Base-by-base conservation (phyloP, 2,113 vertebrate genomes). In the Chauna torquata region DNA sequence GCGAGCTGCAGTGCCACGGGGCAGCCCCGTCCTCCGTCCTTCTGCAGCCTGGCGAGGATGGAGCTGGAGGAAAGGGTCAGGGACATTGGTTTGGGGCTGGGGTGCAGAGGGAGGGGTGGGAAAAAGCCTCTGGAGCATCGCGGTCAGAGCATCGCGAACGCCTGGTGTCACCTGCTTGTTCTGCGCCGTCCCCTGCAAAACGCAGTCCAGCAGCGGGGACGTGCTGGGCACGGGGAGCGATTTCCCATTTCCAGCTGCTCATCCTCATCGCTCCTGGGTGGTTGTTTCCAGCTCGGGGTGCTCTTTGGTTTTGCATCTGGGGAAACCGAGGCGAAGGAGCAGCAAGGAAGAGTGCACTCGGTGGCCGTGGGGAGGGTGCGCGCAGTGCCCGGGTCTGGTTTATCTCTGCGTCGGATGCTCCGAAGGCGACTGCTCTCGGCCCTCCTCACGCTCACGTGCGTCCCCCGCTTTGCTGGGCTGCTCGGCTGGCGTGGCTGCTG, bases 201-300 rank as follows among this genome's bases (percentile, higher is more conserved):
- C 0, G 1, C 0, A 1, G 55, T 36, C 52, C 0, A 2, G 49
- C 0, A 1, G 30, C 8, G 2, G 58, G 23, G 42, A 7, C n/a
- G 27, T 4, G 25, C 40, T 82, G 2, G 1, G 58, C 64, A 8
- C 0, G 16, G 3, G 42, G 30, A 42, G 9, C 1, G 0, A 71
- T 85, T 90, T 93, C 72, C 83, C 45, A 1, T 38, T 86, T 55
- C 49, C 78, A 22, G 0, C 38, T 45, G 6, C 3, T 62, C 28
- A 3, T 69, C 72, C 55, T 61, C 10, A 3, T 62, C 65, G 27
- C 18, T 69, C 36, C 24, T 2, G 0, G 27, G 25, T 2, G 28
- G 30, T 59, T 27, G 16, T 42, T 79, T 49, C 18, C 34, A 47
- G 62, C 22, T 42, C 42, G 42, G 44, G 69, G 2, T 32, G 76